Evolutionary conservation across 2,888 invertebrate species (phyloP), one percentile per base, ranked within the genome.

Genomic region (Caenorhabditis wallacei): DNA sequence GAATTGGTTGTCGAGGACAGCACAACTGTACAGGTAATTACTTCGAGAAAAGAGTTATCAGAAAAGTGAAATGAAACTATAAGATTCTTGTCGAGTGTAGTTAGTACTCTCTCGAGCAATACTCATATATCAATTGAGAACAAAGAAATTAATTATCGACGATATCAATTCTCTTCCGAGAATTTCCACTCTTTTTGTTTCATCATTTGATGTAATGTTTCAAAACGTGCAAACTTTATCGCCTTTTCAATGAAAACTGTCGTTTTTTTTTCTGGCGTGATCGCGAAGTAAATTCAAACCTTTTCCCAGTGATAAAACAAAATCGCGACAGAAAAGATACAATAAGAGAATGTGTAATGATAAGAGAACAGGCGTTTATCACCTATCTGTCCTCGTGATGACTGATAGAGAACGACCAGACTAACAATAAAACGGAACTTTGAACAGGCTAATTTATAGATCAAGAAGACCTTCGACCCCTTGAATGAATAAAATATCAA

Each of bases 1-100:
- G 86, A 86, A 24, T 20, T 54, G 37, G 68, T 85, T 26, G 80
- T 88, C 46, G 88, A 88, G 66, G 84, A 85, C 51, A 86, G 85
- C 40, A 86, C 85, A 0, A 85, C 86, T 26, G 87, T 87, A 1
- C 86, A 87, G 84, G 87, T 66, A 35, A 35, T 2, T 40, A 48
- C 18, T 20, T 8, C 11, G 51, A 20, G 20, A n/a, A n/a, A n/a
- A n/a, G n/a, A n/a, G n/a, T n/a, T n/a, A n/a, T n/a, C n/a, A n/a
- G n/a, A n/a, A n/a, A 16, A 51, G n/a, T 11, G 18, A 18, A 18
- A 48, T 48, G 5, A 48, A 48, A 18, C 18, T 16, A 40, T 40
- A 40, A 3, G 4, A 48, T 7, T 2, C 18, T 18, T 48, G 18
- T 35, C 35, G 43, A 43, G 43, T 43, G 10, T 43, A 18, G 46